A percentile compares a stretch with the other conserved stretches of the same genome.
Conservation (phyloP, 2,888 invertebrate species). For the Drosophila kanekoi region DNA sequence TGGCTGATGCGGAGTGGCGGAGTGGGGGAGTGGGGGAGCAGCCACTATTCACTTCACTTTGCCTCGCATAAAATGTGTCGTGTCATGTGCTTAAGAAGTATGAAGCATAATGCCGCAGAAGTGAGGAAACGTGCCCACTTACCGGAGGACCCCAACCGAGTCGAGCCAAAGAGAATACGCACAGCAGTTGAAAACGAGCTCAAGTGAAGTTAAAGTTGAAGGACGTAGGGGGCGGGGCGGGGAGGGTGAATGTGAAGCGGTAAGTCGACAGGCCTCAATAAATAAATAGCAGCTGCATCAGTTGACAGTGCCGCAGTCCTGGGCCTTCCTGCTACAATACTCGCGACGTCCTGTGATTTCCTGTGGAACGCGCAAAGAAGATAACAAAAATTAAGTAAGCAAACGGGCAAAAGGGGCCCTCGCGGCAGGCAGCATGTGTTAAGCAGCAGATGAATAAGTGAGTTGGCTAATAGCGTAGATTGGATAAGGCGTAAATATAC, state of each 20-base stretch:
- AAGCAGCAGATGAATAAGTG: slow-evolving; percentile 48
- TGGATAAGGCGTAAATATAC: slow-evolving; percentile 19
- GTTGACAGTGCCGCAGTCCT: slow-evolving; percentile 46
- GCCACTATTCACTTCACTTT: slow-evolving; percentile 64
- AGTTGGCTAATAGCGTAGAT: slow-evolving; percentile 50
- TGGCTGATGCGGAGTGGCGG: not conserved
- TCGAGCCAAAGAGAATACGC: slow-evolving; percentile 23
- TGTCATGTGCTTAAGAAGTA: slow-evolving; percentile 68
- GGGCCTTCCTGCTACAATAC: slow-evolving; percentile 54
- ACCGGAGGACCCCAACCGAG: slow-evolving; percentile 5
- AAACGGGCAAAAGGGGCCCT: slow-evolving; percentile 9
- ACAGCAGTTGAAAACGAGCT: slow-evolving; percentile 48
- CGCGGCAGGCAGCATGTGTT: slow-evolving; percentile 21
- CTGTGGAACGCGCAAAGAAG: slow-evolving; percentile 59
- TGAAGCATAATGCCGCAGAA: slow-evolving; percentile 50
- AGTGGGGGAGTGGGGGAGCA: not conserved
- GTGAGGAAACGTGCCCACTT: slow-evolving; percentile 57
- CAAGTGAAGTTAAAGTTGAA: slow-evolving; percentile 22
- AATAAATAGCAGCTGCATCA: slow-evolving; percentile 74
- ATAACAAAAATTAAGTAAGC: slow-evolving; percentile 63
- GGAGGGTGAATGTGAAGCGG: not conserved
- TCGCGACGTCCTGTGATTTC: slow-evolving; percentile 64
- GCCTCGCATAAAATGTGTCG: slow-evolving; percentile 67
- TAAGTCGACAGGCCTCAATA: slow-evolving; percentile 58
- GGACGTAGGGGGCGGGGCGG: no score